Conservation (phyloP, 1,140 invertebrate species). For the Dendrolimus punctatus region DNA sequence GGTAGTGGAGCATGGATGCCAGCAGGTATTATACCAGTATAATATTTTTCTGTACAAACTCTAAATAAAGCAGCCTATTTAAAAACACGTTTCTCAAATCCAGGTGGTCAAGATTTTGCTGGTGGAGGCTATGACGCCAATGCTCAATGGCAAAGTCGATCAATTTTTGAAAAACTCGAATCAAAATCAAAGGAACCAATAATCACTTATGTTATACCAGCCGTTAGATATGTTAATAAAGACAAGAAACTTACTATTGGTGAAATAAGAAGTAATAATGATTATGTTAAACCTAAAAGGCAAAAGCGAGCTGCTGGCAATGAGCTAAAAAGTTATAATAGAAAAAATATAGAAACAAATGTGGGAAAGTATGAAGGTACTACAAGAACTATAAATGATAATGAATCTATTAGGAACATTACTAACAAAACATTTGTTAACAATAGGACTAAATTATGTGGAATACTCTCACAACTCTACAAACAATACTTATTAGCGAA, state of each 20-base stretch:
- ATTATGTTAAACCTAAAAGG: slow-evolving; percentile 1
- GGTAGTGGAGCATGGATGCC: slow-evolving; percentile 53
- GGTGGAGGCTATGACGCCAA: slow-evolving; percentile 61
- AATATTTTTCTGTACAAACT: slow-evolving; percentile 15
- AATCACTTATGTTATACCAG: slow-evolving; percentile 27
- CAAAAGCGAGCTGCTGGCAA: too few species aligned
- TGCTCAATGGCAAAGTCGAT: slow-evolving; percentile 63
- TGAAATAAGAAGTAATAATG: background rate
- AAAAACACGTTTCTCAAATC: slow-evolving; percentile 20
- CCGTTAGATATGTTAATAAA: slow-evolving; percentile 23
- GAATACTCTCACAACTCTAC: too few species aligned
- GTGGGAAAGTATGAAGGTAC: too few species aligned
- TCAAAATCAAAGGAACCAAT: slow-evolving; percentile 25
- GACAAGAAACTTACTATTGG: background rate
- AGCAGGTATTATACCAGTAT: slow-evolving; percentile 53
- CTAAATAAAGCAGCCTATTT: slow-evolving; percentile 14
- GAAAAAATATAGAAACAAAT: too few species aligned
- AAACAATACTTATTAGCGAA: too few species aligned
- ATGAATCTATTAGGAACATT: too few species aligned
- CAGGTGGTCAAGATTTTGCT: slow-evolving; percentile 49
- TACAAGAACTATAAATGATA: too few species aligned
- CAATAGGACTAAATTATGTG: too few species aligned
- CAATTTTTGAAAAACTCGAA: slow-evolving; percentile 38
- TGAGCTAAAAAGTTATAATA: too few species aligned
- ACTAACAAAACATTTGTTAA: too few species aligned